phyloP scores from a whole-genome alignment of 2,113 vertebrate species.

The Sphaerodactylus townsendi region DNA sequence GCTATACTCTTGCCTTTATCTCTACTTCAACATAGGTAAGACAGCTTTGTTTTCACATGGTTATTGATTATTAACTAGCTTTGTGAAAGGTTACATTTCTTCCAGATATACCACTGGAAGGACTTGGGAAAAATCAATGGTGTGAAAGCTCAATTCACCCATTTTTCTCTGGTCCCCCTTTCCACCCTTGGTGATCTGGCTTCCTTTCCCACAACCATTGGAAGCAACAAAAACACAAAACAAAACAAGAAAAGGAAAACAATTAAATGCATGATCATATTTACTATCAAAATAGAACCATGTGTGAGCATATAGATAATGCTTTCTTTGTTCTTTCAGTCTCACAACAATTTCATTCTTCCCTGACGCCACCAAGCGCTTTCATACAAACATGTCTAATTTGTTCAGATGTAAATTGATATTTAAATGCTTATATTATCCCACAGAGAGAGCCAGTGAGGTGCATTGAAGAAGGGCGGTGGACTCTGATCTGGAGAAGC shows the following conservation, averaged over 20 bases:
- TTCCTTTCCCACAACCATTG: background rate
- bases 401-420: background rate
- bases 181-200: background rate
- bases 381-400: background rate
- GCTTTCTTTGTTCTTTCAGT: background rate
- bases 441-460: too few species aligned
- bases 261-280: background rate
- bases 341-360: background rate
- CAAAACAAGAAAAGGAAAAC: background rate
- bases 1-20: conserved; percentile 62
- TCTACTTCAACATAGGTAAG: conserved; percentile 44
- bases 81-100: conserved; percentile 69
- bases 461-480: too few species aligned
- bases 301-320: background rate
- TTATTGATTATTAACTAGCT: conserved; percentile 82
- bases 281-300: conserved; percentile 9
- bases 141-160: conserved; percentile 63
- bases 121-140: conserved; percentile 70
- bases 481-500: too few species aligned
- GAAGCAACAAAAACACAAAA: too few species aligned
- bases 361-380: background rate
- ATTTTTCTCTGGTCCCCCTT: conserved; percentile 37
- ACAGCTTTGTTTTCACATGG: conserved; percentile 74
- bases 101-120: conserved; percentile 52
- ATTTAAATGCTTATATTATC: background rate